Evolutionary conservation across 2,113 vertebrate genomes (phyloP), one percentile per base, ranked within the genome.

Genomic region (Leptobrachium ailaonicum): DNA sequence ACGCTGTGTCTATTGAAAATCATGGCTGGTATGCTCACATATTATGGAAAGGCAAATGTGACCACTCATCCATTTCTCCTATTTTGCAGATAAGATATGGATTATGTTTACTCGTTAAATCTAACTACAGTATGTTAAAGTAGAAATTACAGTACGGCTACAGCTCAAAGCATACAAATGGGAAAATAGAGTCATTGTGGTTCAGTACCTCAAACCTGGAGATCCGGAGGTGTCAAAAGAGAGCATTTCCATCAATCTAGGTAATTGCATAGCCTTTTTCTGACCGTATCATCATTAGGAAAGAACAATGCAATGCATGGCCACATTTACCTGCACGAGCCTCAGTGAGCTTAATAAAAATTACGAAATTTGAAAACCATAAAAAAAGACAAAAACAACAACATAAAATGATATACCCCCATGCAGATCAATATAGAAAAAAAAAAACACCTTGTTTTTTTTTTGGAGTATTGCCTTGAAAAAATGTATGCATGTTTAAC

Each of bases 21-120:
- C 60, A 79, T 79, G 5, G 60, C 60, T 47, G 9, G 6, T 54
- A 79, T 71, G 43, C 70, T 71, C 56, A 50, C 54, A 79, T 54
- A 72, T 79, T 54, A 66, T 20, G 77, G 20, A 50, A 12, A 8
- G 69, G 50, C 47, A 72, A 13, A 69, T 56, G 70, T 71, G 20
- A 20, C 40, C 77, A 71, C n/a, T 41, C 60, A 56, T 32, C 60
- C 77, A 79, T 73, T 58, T 53, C 70, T 73, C 60, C 58, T 54
- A 13, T 62, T 77, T 32, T 71, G 76, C 67, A 77, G 66, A 77
- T 77, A 53, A 79, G 58, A 54, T 73, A 43, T 70, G 66, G 70
- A 54, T 71, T 71, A 79, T 79, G 73, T 72, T 79, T 66, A 72
- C 45, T 56, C 76, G 60, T 60, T 69, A 62, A 77, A 69, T 70